Percentiles rank a stretch among this genome's conserved stretches.
These are phyloP conservation scores for Nematostella vectensis DNA, from an alignment of 92 coral and sea anemone species.

Conservation along the genomic window DNA sequence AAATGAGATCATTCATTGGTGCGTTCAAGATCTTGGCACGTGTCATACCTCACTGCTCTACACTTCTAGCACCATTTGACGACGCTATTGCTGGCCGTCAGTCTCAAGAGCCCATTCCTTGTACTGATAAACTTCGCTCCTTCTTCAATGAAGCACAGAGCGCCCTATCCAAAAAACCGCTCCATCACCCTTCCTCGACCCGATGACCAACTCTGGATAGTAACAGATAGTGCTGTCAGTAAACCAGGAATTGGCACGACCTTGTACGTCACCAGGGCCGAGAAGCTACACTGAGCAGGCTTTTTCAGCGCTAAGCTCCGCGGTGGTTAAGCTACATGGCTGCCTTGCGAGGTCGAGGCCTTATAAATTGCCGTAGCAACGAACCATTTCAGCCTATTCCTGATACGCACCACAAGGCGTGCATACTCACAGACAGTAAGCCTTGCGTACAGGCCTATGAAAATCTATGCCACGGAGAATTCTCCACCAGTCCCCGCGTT, in stretches of 20 bases:
- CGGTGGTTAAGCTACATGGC: conserved; percentile 45
- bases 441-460: no score
- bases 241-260: conserved; percentile 51
- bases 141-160: conserved; percentile 38
- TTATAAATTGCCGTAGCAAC: conserved; percentile 28
- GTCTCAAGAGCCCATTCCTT: conserved; percentile 33
- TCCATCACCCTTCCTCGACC: conserved; percentile 46
- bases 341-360: conserved; percentile 49
- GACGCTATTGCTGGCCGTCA: conserved; percentile 39
- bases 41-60: conserved; percentile 38
- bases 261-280: conserved; percentile 41
- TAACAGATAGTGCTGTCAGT: conserved; percentile 12
- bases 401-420: conserved; percentile 24
- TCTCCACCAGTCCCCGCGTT: no score
- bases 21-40: conserved; percentile 44
- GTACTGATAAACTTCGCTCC: conserved; percentile 31
- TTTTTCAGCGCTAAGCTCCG: conserved; percentile 24
- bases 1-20: conserved; percentile 35
- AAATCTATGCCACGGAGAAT: no score
- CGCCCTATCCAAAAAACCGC: conserved; percentile 30
- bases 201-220: conserved; percentile 51
- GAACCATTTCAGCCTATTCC: conserved; percentile 44
- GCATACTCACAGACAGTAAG: conserved; percentile 37
- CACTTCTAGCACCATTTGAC: conserved; percentile 45
- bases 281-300: conserved; percentile 1